A percentile compares a stretch with the other conserved stretches of the same genome.
These are phyloP conservation scores for Neotoma lepida DNA, from an alignment of 2,113 vertebrate genomes.

Conservation along the genomic window DNA sequence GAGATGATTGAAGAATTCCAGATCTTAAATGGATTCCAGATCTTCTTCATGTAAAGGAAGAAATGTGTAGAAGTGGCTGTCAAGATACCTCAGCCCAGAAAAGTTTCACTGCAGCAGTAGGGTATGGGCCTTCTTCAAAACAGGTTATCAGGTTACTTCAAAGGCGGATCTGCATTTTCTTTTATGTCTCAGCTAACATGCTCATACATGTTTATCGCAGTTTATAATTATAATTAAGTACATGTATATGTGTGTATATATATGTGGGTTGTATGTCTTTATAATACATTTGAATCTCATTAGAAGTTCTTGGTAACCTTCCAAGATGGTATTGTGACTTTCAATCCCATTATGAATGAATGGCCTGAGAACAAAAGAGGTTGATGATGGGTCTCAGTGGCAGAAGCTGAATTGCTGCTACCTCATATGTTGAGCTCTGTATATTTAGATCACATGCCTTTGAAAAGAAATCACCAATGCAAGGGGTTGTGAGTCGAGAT, in stretches of 20 bases:
- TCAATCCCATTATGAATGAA: not conserved
- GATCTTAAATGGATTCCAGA: conserved; percentile 63
- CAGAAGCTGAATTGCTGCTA: not conserved
- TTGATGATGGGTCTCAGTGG: not conserved
- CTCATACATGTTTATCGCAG: not conserved
- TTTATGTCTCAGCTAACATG: not conserved
- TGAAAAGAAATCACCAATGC: not conserved
- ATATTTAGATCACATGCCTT: not conserved
- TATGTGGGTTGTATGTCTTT: not conserved
- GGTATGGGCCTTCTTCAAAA: not conserved
- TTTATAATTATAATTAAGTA: not conserved
- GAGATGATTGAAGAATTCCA: conserved; percentile 74
- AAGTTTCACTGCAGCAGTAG: not conserved
- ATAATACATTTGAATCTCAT: not conserved
- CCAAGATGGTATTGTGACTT: not conserved
- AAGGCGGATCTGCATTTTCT: not conserved
- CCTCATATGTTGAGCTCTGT: not conserved
- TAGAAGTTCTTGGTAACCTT: not conserved
- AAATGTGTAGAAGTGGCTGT: conserved; percentile 2
- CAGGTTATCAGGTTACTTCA: not conserved
- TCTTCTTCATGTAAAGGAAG: not conserved
- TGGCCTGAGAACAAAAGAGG: not conserved
- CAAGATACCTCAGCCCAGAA: not conserved
- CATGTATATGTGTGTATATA: not conserved
- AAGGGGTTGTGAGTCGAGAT: not conserved